phyloP scores from a whole-genome alignment of 1,140 invertebrate species.

The Wasmannia auropunctata region DNA sequence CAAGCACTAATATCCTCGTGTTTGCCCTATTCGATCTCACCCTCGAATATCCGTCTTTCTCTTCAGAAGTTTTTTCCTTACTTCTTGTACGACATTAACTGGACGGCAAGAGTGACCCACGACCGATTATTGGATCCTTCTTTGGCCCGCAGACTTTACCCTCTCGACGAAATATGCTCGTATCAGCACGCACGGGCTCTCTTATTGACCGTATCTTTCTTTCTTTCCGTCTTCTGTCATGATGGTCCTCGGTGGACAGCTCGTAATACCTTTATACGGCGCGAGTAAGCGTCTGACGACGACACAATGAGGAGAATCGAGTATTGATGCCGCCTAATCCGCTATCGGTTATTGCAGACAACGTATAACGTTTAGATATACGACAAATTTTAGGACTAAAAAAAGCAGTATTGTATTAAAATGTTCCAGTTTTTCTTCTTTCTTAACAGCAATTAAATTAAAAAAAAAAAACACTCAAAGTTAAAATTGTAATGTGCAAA shows the following conservation, averaged over 20 bases:
- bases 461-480: not conserved
- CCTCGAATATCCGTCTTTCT: not conserved
- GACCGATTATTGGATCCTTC: slow-evolving; percentile 77
- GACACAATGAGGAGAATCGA: slow-evolving; percentile 57
- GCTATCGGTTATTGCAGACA: not conserved
- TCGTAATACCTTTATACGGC: slow-evolving; percentile 67
- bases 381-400: slow-evolving; percentile 5
- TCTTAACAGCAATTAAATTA: not conserved
- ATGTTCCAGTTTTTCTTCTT: not conserved
- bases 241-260: slow-evolving; percentile 37
- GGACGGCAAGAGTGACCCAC: not conserved
- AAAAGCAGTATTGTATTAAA: not conserved
- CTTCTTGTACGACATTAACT: slow-evolving; percentile 45
- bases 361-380: not conserved
- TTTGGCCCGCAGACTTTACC: slow-evolving; percentile 78
- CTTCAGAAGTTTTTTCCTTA: not conserved
- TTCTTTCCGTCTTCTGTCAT: slow-evolving; percentile 31
- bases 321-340: slow-evolving; percentile 19
- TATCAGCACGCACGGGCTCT: slow-evolving; percentile 78
- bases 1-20: slow-evolving; percentile 49
- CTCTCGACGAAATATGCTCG: slow-evolving; percentile 78
- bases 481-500: not conserved
- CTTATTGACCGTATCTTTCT: slow-evolving; percentile 73
- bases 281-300: slow-evolving; percentile 8
- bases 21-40: slow-evolving; percentile 42